phyloP scores from a whole-genome alignment of 2,113 vertebrate genomes.

The Empidonax alnorum region DNA sequence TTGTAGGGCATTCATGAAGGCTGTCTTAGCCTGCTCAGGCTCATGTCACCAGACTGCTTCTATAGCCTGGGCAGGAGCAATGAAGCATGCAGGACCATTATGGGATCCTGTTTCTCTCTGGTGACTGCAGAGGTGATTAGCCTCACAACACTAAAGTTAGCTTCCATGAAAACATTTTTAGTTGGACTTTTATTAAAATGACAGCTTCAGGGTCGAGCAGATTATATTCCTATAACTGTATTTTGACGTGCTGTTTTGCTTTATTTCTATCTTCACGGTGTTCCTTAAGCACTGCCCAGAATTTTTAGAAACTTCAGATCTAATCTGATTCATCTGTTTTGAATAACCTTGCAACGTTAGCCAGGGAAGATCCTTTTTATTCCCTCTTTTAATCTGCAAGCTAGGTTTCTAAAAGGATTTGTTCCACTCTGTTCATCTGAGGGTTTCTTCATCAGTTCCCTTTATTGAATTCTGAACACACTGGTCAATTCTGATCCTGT shows the following conservation, averaged over 20 bases:
- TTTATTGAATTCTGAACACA: neutral
- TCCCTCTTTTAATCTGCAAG: neutral
- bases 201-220: neutral
- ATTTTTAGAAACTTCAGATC: constrained; percentile 39
- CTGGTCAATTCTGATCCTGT: neutral
- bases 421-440: neutral
- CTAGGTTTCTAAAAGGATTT: neutral
- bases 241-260: neutral
- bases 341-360: neutral
- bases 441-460: neutral
- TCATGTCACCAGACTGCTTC: neutral
- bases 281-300: constrained; percentile 17
- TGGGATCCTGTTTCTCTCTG: neutral
- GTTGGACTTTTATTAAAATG: constrained; percentile 12
- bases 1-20: neutral
- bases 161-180: neutral
- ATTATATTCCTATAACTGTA: neutral
- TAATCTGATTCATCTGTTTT: neutral
- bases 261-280: neutral
- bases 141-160: neutral
- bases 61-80: neutral
- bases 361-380: neutral
- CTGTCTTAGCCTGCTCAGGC: neutral
- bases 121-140: constrained; percentile 32
- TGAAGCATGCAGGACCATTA: neutral